These are phyloP conservation scores for Hucho hucho DNA, from an alignment of 2,113 vertebrate genomes.

Conservation along the genomic window DNA sequence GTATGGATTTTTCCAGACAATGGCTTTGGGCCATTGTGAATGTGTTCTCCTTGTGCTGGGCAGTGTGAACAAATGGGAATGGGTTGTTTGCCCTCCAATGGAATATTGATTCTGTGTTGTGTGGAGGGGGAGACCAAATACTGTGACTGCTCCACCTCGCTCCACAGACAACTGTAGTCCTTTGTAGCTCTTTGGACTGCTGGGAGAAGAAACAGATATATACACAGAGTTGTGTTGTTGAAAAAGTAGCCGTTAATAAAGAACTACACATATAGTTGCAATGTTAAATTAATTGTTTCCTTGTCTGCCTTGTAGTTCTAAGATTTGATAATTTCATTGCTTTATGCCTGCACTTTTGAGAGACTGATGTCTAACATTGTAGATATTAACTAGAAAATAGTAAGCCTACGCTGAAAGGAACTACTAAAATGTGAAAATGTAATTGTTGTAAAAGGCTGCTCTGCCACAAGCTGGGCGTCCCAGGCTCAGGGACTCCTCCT, in stretches of 20 bases:
- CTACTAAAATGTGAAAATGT: not conserved
- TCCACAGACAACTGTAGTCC: constrained; percentile 39
- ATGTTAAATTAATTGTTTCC: no score
- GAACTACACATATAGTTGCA: no score
- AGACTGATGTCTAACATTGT: no score
- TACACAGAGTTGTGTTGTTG: not conserved
- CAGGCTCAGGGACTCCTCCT: constrained; percentile 40
- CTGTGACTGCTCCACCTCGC: constrained; percentile 55
- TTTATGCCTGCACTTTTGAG: no score
- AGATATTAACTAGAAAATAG: no score
- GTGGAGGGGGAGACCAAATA: constrained; percentile 39
- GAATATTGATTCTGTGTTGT: constrained; percentile 61
- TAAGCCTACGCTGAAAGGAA: no score
- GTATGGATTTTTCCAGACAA: constrained; percentile 42
- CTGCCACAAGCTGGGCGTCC: not conserved
- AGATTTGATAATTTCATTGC: no score
- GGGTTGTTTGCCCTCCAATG: constrained; percentile 43
- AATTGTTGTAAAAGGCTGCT: not conserved
- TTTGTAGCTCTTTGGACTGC: not conserved
- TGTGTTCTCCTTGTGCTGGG: constrained; percentile 25
- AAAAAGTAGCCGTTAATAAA: no score
- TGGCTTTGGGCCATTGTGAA: constrained; percentile 30
- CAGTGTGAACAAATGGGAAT: constrained; percentile 57
- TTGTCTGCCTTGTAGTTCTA: no score
- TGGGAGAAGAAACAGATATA: not conserved